These are phyloP conservation scores for Trilocha varians DNA, from an alignment of 2,888 invertebrate genomes.

Conservation along the genomic window DNA sequence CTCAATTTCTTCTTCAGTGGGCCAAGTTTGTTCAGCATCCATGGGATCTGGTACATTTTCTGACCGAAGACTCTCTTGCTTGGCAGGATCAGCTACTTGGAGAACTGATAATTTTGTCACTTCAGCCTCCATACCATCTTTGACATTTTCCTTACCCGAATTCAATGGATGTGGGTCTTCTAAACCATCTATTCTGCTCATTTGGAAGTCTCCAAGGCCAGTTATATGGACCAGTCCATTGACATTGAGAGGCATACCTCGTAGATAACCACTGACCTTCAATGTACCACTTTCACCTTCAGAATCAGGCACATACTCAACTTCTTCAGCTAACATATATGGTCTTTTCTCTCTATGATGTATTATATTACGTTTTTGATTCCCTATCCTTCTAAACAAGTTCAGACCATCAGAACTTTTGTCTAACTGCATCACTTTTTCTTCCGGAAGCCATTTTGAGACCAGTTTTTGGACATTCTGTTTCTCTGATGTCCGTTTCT, in stretches of 20 bases:
- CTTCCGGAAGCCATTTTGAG: slow-evolving; percentile 84
- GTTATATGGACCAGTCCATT: slow-evolving; percentile 93
- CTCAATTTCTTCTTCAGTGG: slow-evolving; percentile 91
- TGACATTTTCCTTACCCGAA: slow-evolving; percentile 63
- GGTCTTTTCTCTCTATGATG: slow-evolving; percentile 84
- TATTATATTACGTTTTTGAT: slow-evolving; percentile 84
- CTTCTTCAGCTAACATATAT: slow-evolving; percentile 86
- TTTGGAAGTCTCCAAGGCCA: slow-evolving; percentile 94
- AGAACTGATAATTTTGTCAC: slow-evolving; percentile 57
- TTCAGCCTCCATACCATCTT: slow-evolving; percentile 56
- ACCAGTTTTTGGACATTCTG: slow-evolving; percentile 77
- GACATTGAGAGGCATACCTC: slow-evolving; percentile 87
- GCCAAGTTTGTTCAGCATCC: slow-evolving; percentile 98
- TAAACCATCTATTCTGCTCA: slow-evolving; percentile 82
- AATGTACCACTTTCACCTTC: slow-evolving; percentile 76
- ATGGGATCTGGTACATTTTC: slow-evolving; percentile 91
- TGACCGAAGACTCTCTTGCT: slow-evolving; percentile 82
- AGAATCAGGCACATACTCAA: slow-evolving; percentile 74
- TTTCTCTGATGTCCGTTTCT: slow-evolving; percentile 80
- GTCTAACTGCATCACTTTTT: slow-evolving; percentile 86
- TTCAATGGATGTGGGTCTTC: slow-evolving; percentile 79
- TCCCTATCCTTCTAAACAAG: slow-evolving; percentile 77
- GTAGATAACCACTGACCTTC: slow-evolving; percentile 89
- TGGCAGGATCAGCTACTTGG: slow-evolving; percentile 75
- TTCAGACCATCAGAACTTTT: slow-evolving; percentile 83